Conservation (phyloP, 2,113 vertebrate species). For the Cinclus mexicanus region DNA sequence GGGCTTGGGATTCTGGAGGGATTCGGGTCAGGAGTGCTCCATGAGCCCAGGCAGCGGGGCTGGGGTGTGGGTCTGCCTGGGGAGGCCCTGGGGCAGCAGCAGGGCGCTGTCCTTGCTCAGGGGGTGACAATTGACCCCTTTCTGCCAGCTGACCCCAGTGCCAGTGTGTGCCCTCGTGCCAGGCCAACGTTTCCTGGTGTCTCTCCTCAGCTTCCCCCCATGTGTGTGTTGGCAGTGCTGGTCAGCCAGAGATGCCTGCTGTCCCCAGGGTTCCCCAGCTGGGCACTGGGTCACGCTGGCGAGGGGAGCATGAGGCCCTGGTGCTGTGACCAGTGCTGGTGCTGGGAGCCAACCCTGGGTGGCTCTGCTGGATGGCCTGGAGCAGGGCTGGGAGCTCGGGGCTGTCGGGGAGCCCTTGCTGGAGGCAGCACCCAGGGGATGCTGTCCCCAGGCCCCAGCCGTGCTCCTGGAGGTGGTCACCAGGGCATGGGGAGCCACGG, state of each 20-base stretch:
- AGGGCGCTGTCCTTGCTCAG: fast-evolving
- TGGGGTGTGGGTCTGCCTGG: fast-evolving
- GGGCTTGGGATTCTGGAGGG: background rate
- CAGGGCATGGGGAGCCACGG: background rate
- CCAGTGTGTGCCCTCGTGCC: background rate
- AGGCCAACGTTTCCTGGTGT: background rate
- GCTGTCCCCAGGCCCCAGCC: background rate
- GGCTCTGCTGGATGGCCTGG: no score
- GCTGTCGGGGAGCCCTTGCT: fast-evolving
- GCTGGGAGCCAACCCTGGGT: no score
- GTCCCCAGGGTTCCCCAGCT: background rate
- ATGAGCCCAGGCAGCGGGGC: background rate
- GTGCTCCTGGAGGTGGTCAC: background rate
- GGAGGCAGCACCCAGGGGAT: background rate
- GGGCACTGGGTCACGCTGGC: background rate
- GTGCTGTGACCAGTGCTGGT: no score
- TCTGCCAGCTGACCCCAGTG: fast-evolving
- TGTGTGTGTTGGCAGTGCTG: background rate
- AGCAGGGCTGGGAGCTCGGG: background rate
- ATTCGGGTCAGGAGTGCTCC: fast-evolving
- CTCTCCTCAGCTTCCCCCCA: background rate
- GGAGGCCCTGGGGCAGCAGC: background rate
- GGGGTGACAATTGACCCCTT: background rate
- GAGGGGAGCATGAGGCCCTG: background rate
- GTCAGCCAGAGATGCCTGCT: background rate